A percentile compares a stretch with the other conserved stretches of the same genome.
phyloP scores from a whole-genome alignment of 2,797 vertebrate genomes.

The Otolemur crassicaudatus region DNA sequence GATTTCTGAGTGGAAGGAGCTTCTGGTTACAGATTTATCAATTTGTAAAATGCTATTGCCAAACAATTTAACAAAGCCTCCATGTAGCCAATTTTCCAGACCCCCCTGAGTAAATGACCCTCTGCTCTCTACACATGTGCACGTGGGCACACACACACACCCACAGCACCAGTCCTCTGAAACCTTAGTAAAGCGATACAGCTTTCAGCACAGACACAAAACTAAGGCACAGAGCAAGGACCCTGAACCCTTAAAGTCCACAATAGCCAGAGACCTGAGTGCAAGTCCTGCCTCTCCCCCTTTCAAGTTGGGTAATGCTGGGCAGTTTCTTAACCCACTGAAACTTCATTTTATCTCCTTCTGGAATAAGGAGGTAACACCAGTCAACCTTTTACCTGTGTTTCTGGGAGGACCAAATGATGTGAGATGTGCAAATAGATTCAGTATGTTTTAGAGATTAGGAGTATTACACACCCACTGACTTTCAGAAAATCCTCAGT shows the following conservation, averaged over 20 bases:
- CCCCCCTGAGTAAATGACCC: background rate
- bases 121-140: background rate
- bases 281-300: background rate
- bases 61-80: background rate
- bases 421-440: fast-evolving
- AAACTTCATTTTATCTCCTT: background rate
- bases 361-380: background rate
- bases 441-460: fast-evolving
- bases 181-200: background rate
- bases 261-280: background rate
- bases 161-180: background rate
- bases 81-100: background rate
- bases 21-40: background rate
- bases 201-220: no score
- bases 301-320: fast-evolving
- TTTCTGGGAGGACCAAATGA: background rate
- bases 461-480: fast-evolving
- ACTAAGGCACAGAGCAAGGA: background rate
- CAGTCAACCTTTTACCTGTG: fast-evolving
- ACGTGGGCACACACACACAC: background rate
- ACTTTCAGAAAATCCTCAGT: fast-evolving
- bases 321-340: background rate
- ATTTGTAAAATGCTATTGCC: background rate
- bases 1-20: background rate
- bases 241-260: no score